These are phyloP conservation scores for Cyanoramphus novaezelandiae DNA, from an alignment of 2,113 vertebrate species.

Conservation along the genomic window DNA sequence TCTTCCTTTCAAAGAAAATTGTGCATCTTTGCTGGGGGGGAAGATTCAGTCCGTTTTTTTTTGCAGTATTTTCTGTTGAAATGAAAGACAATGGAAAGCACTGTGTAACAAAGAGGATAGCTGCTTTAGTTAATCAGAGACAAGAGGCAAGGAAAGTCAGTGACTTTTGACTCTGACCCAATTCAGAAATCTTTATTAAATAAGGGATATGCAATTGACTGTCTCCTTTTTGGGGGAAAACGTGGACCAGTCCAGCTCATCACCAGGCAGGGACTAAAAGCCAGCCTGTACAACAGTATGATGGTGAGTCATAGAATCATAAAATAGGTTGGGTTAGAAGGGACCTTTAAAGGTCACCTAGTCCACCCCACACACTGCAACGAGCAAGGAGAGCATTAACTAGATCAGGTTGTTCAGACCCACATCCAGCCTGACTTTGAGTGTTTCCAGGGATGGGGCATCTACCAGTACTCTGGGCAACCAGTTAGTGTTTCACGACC, in stretches of 20 bases:
- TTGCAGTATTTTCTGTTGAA: neutral
- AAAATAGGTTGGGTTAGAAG: neutral
- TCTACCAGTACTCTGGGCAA: neutral
- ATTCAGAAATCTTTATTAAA: neutral
- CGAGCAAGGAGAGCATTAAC: neutral
- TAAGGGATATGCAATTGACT: neutral
- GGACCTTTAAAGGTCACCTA: neutral
- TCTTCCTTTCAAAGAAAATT: neutral
- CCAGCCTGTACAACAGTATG: neutral
- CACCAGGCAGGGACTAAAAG: neutral
- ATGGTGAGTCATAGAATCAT: neutral
- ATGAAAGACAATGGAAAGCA: neutral
- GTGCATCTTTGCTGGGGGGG: neutral
- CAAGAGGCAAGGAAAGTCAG: neutral
- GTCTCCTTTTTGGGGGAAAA: rapidly evolving
- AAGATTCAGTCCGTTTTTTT: neutral
- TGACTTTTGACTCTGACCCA: neutral
- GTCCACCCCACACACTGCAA: neutral
- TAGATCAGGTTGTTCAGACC: neutral
- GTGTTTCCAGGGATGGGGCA: neutral
- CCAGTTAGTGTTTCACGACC: neutral
- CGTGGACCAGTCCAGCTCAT: neutral
- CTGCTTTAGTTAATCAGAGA: neutral
- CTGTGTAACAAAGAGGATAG: neutral
- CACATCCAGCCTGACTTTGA: neutral